A percentile compares a stretch with the other conserved stretches of the same genome.
phyloP scores from a whole-genome alignment of 2,113 vertebrate genomes.

The Odontesthes bonariensis region DNA sequence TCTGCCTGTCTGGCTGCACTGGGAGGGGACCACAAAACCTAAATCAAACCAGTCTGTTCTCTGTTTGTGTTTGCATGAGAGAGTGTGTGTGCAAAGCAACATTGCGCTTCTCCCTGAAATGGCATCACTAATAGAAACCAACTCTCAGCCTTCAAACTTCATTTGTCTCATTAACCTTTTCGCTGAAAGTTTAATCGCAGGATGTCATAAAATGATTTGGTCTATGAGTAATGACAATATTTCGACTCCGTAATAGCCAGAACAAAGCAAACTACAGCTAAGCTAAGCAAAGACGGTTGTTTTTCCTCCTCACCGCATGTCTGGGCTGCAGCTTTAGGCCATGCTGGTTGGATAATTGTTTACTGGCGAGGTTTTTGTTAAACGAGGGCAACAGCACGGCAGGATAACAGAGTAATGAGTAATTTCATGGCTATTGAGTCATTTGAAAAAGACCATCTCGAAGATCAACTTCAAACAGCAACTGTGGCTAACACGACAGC shows the following conservation, averaged over 20 bases:
- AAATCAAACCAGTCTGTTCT: conserved; percentile 77
- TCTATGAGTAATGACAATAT: conserved; percentile 80
- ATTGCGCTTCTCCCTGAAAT: conserved; percentile 53
- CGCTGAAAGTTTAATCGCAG: conserved; percentile 76
- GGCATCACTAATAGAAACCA: conserved; percentile 75
- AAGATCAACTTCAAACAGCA: conserved; percentile 56
- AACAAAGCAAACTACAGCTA: conserved; percentile 73
- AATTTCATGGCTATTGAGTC: conserved; percentile 79
- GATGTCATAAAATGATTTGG: conserved; percentile 79
- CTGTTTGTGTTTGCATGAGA: conserved; percentile 56
- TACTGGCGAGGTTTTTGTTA: conserved; percentile 66
- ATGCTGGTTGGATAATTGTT: conserved; percentile 67
- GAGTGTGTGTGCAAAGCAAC: conserved; percentile 40
- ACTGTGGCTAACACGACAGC: conserved; percentile 57
- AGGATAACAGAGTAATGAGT: conserved; percentile 74
- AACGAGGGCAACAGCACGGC: conserved; percentile 65
- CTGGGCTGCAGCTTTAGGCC: conserved; percentile 70
- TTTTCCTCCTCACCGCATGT: conserved; percentile 66
- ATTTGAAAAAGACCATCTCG: conserved; percentile 60
- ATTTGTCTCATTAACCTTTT: conserved; percentile 80
- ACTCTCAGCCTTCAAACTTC: conserved; percentile 69
- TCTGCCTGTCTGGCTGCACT: conserved; percentile 64
- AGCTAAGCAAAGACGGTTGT: conserved; percentile 59
- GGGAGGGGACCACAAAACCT: conserved; percentile 66
- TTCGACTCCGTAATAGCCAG: conserved; percentile 66